Conservation (phyloP, 2,888 invertebrate species). For the Pseudanteris insignis region DNA sequence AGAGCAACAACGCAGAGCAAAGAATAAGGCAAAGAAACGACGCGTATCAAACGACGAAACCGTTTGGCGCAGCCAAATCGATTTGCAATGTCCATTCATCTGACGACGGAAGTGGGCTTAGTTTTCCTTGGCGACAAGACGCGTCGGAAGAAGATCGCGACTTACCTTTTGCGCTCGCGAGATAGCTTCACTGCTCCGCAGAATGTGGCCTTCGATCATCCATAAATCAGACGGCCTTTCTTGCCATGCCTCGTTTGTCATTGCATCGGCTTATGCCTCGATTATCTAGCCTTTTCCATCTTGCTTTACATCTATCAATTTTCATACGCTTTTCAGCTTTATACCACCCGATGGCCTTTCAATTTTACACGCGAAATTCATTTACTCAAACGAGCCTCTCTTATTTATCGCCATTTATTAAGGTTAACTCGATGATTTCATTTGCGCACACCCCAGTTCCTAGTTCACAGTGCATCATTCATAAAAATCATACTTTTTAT, state of each 20-base stretch:
- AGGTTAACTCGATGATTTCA: too few relatives aligned
- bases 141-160: slow-evolving; percentile 50
- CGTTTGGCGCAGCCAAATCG: slow-evolving; percentile 19
- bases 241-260: slow-evolving; percentile 60
- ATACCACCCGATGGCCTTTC: slow-evolving; percentile 11
- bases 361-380: slow-evolving; percentile 18
- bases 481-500: too few relatives aligned
- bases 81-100: slow-evolving; percentile 35
- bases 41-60: slow-evolving; percentile 29
- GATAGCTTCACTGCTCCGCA: slow-evolving; percentile 25
- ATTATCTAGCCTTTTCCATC: slow-evolving; percentile 32
- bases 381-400: too few relatives aligned
- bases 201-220: slow-evolving; percentile 48
- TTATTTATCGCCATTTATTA: too few relatives aligned
- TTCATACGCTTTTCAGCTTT: slow-evolving; percentile 25
- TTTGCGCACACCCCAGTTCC: too few relatives aligned
- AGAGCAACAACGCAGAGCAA: slow-evolving; percentile 9
- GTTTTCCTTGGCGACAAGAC: slow-evolving; percentile 17
- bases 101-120: slow-evolving; percentile 34
- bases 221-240: slow-evolving; percentile 62
- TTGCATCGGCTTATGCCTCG: slow-evolving; percentile 51
- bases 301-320: slow-evolving; percentile 35
- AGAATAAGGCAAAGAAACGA: slow-evolving; percentile 28
- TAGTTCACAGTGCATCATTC: too few relatives aligned
- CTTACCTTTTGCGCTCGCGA: slow-evolving; percentile 48